Base-by-base conservation (phyloP, 2,797 vertebrate species). In the Peromyscus attwateri region DNA sequence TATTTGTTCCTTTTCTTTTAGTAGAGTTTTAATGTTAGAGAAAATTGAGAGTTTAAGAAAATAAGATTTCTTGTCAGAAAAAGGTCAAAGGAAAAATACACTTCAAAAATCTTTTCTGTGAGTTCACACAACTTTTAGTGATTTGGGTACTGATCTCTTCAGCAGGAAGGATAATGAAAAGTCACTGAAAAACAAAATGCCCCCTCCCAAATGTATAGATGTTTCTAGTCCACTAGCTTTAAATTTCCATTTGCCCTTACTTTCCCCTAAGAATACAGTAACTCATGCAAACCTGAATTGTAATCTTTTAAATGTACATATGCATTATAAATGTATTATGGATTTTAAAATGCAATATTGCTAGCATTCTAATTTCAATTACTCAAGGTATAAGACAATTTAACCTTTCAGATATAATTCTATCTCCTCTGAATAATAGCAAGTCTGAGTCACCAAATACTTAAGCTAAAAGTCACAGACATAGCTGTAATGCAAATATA, bases 301-400 rank as follows among this genome's bases (percentile, higher is more conserved):
- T 43, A 97, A 97, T 97, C 89, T 95, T 97, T 73, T 92, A 97
- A 97, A 97, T 96, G 95, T 93, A 91, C 37, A 89, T 75, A 80
- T 97, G 62, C 95, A 98, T 98, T 87, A 52, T 83, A 93, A 94
- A 52, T 0, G 10, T 40, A 98, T 96, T 95, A 96, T 97, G 90
- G 84, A 97, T 96, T 97, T 98, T 95, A 92, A 98, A 98, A 98
- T 97, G 84, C 95, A 97, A 93, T 93, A 89, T 92, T 92, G 76
- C 70, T 87, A 81, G 95, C 84, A 97, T 98, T 98, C 75, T 98
- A 97, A 97, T 98, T 98, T 98, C 91, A 97, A 81, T 96, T 98
- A 96, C 40, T 87, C 93, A 92, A 66, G 96, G 43, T 93, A 96
- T 40, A 92, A 97, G 88, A 94, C 87, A 97, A 95, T 92, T 90